Evolutionary conservation across 2,888 invertebrate genomes (phyloP).

Genomic region (Thecophora atra): DNA sequence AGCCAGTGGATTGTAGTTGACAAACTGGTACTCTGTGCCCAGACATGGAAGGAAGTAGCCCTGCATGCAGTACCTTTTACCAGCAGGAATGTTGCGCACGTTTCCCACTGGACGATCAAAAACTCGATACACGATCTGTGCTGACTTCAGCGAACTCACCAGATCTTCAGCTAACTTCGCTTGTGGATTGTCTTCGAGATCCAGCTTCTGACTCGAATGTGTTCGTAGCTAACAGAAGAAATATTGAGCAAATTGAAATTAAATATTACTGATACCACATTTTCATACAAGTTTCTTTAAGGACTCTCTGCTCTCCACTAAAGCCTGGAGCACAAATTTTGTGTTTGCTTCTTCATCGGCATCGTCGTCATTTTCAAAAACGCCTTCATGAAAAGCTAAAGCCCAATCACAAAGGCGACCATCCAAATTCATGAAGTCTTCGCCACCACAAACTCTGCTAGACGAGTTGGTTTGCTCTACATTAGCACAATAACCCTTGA

Average conservation of each 20-base stretch:
- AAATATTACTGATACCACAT: not conserved
- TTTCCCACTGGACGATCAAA: conserved; percentile 48
- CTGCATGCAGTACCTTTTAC: conserved; percentile 51
- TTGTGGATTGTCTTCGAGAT: conserved; percentile 37
- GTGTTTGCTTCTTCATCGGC: conserved; percentile 38
- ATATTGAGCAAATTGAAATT: not conserved
- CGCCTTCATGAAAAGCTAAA: conserved; percentile 28
- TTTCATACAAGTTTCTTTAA: conserved; percentile 30
- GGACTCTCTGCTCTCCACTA: conserved; percentile 37
- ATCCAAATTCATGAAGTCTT: conserved; percentile 26
- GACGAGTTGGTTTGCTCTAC: not conserved
- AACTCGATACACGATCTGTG: conserved; percentile 53
- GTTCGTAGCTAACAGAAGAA: conserved; percentile 41
- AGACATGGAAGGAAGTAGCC: conserved; percentile 54
- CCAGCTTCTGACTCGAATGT: conserved; percentile 44
- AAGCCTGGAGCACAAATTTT: conserved; percentile 35
- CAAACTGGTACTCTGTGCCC: conserved; percentile 52
- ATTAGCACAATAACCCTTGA: not conserved
- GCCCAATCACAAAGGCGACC: conserved; percentile 13
- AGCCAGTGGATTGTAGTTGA: conserved; percentile 51
- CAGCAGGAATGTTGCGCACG: conserved; percentile 44
- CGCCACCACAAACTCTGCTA: conserved; percentile 19
- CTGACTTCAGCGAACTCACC: conserved; percentile 46
- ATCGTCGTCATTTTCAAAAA: conserved; percentile 35
- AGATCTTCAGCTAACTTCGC: conserved; percentile 44